Percentiles rank a stretch among this genome's conserved stretches.
These are phyloP conservation scores for Odontophorus gujanensis DNA, from an alignment of 2,113 vertebrate genomes.

Conservation along the genomic window DNA sequence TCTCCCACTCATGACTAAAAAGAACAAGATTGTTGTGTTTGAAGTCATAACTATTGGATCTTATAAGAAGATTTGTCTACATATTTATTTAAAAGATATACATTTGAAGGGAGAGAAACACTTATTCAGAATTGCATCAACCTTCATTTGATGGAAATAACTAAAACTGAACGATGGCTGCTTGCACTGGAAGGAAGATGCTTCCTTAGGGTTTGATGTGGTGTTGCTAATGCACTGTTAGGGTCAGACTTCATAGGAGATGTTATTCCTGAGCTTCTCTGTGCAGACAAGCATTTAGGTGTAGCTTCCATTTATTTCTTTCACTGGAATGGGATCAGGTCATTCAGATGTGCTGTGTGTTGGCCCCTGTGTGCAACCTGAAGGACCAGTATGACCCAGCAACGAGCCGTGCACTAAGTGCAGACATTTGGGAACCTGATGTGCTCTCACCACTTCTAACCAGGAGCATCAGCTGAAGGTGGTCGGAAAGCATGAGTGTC, in stretches of 20 bases:
- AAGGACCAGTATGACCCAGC: background rate
- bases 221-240: background rate
- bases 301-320: background rate
- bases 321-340: background rate
- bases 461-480: background rate
- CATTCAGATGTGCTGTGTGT: background rate
- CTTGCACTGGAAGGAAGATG: background rate
- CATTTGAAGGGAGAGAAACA: background rate
- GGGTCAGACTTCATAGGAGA: background rate
- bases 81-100: background rate
- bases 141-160: background rate
- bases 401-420: background rate
- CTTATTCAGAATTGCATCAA: background rate
- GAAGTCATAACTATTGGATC: background rate
- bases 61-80: background rate
- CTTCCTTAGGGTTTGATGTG: fast-evolving
- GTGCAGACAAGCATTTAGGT: background rate
- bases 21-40: background rate
- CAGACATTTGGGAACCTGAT: background rate
- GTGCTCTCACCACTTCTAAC: background rate
- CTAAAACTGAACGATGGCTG: background rate
- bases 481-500: fast-evolving
- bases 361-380: background rate
- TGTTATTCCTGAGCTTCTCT: background rate
- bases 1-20: background rate